Evolutionary conservation across 2,113 vertebrate species (phyloP).

Genomic region (Hydrochoerus hydrochaeris): DNA sequence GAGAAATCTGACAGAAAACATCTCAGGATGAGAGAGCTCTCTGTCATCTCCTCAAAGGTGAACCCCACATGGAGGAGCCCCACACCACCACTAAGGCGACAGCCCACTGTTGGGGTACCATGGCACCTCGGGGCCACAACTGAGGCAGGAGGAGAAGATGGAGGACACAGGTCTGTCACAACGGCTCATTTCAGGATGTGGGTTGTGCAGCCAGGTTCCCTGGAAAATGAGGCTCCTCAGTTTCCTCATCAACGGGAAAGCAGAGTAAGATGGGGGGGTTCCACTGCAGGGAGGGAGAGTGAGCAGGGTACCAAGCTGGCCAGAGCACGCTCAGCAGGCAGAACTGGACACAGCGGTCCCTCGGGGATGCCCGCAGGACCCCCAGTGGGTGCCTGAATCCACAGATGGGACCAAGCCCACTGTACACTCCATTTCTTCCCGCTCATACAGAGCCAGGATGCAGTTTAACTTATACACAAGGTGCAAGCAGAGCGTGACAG

Average conservation of each 20-base stretch:
- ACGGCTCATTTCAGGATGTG: not conserved
- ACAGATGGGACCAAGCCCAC: not conserved
- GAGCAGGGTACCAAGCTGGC: not conserved
- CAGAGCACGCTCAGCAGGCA: fast-evolving
- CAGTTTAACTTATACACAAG: not conserved
- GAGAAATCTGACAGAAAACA: not conserved
- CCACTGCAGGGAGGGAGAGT: fast-evolving
- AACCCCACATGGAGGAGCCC: not conserved
- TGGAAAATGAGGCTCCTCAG: not conserved
- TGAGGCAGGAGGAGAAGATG: not conserved
- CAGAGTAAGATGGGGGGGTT: no score
- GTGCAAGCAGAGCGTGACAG: not conserved
- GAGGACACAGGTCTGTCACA: not conserved
- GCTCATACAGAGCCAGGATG: no score
- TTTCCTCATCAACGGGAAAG: no score
- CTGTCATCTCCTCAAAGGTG: not conserved
- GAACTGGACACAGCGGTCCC: not conserved
- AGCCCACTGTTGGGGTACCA: no score
- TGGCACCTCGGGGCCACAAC: not conserved
- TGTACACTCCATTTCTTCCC: no score
- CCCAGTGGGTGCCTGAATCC: not conserved
- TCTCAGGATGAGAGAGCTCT: not conserved
- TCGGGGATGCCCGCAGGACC: not conserved
- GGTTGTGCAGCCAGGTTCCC: not conserved
- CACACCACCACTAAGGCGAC: fast-evolving